A percentile compares a stretch with the other conserved stretches of the same genome.
Evolutionary conservation across 2,113 vertebrate species (phyloP).

Genomic region (Rissa tridactyla): DNA sequence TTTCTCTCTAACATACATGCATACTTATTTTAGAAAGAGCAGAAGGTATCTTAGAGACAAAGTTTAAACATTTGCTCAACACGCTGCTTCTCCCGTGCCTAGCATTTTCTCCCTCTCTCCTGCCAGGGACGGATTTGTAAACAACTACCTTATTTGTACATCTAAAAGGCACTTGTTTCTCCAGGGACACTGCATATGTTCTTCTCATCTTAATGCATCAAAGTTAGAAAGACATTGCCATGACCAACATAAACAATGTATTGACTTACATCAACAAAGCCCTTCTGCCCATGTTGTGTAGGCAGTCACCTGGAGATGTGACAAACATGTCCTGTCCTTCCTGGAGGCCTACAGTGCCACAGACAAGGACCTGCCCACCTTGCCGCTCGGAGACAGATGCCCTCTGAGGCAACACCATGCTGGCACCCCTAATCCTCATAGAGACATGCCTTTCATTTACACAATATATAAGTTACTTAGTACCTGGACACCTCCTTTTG

Average conservation of each 20-base stretch:
- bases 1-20: conserved; percentile 1
- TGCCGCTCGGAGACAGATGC: background rate
- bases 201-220: background rate
- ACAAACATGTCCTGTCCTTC: background rate
- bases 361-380: background rate
- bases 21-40: conserved; percentile 31
- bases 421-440: background rate
- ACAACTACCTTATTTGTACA: conserved; percentile 17
- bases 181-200: background rate
- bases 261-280: background rate
- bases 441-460: background rate
- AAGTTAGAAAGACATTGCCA: background rate
- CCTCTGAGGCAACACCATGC: background rate
- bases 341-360: background rate
- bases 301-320: background rate
- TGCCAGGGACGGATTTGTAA: conserved; percentile 36
- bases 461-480: background rate
- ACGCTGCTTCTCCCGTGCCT: background rate
- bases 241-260: fast-evolving
- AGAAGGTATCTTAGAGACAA: conserved; percentile 48
- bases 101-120: background rate
- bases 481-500: background rate
- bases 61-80: conserved; percentile 41
- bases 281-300: background rate
- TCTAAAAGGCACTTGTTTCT: conserved; percentile 5